Evolutionary conservation across 2,113 vertebrate species (phyloP).

Genomic region (Sterrhoptilus dennistouni): DNA sequence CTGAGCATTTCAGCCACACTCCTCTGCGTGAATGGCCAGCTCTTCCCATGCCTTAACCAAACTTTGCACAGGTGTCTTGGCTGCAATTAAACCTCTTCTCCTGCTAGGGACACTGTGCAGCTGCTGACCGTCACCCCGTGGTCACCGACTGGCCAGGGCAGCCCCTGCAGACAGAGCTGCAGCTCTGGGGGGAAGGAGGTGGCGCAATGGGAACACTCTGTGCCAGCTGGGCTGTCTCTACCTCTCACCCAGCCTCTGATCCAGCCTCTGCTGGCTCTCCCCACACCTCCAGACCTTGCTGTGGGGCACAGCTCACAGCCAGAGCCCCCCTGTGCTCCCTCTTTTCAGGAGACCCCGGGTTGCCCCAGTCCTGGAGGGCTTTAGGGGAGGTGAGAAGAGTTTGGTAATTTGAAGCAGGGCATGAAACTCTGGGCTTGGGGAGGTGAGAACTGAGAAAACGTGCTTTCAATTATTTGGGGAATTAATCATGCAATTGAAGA

Average conservation of each 20-base stretch:
- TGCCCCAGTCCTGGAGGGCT: fast-evolving
- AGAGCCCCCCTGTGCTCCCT: neutral
- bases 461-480: neutral
- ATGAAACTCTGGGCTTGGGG: neutral
- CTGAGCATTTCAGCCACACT: neutral
- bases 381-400: too few relatives aligned
- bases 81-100: neutral
- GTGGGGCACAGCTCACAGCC: neutral
- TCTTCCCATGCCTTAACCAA: fast-evolving
- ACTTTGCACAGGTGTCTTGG: too few relatives aligned
- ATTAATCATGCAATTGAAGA: neutral
- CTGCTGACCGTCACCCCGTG: fast-evolving
- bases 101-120: neutral
- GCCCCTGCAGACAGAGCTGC: fast-evolving
- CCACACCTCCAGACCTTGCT: neutral
- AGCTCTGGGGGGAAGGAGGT: fast-evolving
- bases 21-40: neutral
- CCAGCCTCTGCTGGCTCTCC: neutral
- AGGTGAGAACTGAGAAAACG: fast-evolving
- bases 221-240: too few relatives aligned
- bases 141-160: fast-evolving
- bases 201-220: fast-evolving
- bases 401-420: neutral
- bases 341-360: neutral
- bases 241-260: too few relatives aligned